Evolutionary conservation across 1,140 invertebrate genomes (phyloP), one percentile per base, ranked within the genome.

Genomic region (Holcopasites calliopsidis): DNA sequence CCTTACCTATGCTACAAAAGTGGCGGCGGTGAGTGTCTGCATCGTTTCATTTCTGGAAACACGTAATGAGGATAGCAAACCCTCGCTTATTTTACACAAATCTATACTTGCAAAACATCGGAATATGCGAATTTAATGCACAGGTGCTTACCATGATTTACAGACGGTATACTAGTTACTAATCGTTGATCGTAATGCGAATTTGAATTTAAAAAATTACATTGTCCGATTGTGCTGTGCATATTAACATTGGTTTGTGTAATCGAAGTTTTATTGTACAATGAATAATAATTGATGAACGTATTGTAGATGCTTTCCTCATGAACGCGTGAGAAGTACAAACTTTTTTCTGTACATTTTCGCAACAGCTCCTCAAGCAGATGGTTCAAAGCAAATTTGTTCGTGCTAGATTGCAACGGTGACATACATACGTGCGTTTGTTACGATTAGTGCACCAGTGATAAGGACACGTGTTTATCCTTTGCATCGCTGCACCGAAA

Each of bases 1-100:
- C 96, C 96, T 26, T 97, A 97, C 88, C 92, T 97, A 62, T 96
- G 95, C 88, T 96, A 96, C 88, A 95, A 96, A 90, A 96, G 95
- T 86, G 96, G 96, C 64, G 96, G 96, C 92, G 96, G 96, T 96
- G 88, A 94, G 91, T 83, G 26, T 70, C 38, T 13, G 42, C 40
- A 60, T 62, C 62, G 13, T 65, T n/a, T 35, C n/a, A 35, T 18
- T 44, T 21, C 3, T 35, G 26, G n/a, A 10, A 10, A 18, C 21
- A 2, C 3, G 2, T 23, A 3, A 8, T n/a, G 5, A 23, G 11
- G 31, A 7, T 35, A 35, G 23, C n/a, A 23, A 38, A 13, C 7
- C 23, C 26, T n/a, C n/a, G n/a, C n/a, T n/a, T n/a, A n/a, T n/a
- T n/a, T n/a, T n/a, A n/a, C n/a, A n/a, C n/a, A n/a, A n/a, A n/a